A percentile compares a stretch with the other conserved stretches of the same genome.
Evolutionary conservation across 2,888 invertebrate genomes (phyloP).

Genomic region (Cerastoderma edule): DNA sequence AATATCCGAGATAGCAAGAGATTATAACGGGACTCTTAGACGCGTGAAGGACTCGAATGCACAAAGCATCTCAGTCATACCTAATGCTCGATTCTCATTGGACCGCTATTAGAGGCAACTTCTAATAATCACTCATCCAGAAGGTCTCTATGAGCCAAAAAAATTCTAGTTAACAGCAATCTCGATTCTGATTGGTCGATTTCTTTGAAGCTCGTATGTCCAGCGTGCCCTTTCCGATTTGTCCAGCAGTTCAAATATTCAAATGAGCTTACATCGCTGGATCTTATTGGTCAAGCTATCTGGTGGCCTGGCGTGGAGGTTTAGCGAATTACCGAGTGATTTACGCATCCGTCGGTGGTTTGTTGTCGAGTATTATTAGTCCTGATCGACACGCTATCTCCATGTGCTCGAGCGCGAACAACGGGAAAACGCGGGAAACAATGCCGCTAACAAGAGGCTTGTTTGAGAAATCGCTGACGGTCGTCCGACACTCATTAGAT

Average conservation of each 20-base stretch:
- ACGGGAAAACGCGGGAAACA: slow-evolving; percentile 1
- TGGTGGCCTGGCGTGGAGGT: neutral
- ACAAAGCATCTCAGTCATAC: slow-evolving; percentile 2
- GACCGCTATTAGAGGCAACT: neutral
- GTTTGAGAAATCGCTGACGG: slow-evolving; percentile 4
- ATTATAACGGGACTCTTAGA: slow-evolving; percentile 21
- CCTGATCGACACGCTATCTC: slow-evolving; percentile 3
- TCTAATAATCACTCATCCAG: too few relatives aligned
- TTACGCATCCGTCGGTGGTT: neutral
- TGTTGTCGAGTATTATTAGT: neutral
- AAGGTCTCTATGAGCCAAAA: neutral
- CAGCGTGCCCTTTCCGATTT: neutral
- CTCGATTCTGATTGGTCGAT: neutral
- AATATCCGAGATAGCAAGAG: slow-evolving; percentile 23
- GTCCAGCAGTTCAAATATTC: slow-evolving; percentile 18
- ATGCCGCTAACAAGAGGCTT: slow-evolving; percentile 12
- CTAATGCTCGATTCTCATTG: slow-evolving; percentile 17
- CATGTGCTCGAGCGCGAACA: slow-evolving; percentile 2
- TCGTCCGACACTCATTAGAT: slow-evolving; percentile 16
- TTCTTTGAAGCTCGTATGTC: neutral
- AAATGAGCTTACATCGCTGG: neutral
- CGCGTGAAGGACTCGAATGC: neutral
- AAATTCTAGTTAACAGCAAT: neutral
- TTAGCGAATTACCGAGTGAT: neutral
- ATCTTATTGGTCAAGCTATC: slow-evolving; percentile 13